Evolutionary conservation across 1,140 invertebrate genomes (phyloP), one percentile per base, ranked within the genome.

Genomic region (Paraescarpia echinospica): DNA sequence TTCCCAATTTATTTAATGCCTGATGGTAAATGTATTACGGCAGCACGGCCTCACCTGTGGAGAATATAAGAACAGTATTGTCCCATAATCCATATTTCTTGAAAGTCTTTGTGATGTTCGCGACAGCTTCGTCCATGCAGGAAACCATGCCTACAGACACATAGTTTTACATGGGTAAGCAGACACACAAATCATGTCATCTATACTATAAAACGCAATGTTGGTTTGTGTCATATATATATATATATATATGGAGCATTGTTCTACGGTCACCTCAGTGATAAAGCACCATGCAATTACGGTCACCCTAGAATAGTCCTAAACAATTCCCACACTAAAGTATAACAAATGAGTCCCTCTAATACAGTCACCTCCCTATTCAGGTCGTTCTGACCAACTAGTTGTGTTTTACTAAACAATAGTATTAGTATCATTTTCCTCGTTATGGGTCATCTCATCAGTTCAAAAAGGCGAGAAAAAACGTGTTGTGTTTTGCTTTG

Each of bases 111-210:
- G 96, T 95, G 9, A 97, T 94, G 92, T 95, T 96, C n/a, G 95
- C 96, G 35, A 96, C 94, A 41, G 95, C 96, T 93, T 96, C 96
- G 94, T 96, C 96, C 94, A 96, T 94, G n/a, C 96, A 96, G 31
- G 95, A 94, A 18, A 97, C 95, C 96, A 97, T 97, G 33, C 96
- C 96, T 96, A 89, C 88, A 93, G 93, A 90, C 9, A 77, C 59
- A 77, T 77, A 14, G 59, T 77, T 77, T 12, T 22, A 31, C 1
- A 12, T 90, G 14, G n/a, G 35, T 90, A 12, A 12, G 27, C 89
- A 90, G 90, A 41, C n/a, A 90, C 14, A 90, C 2, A 22, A 22
- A 90, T 90, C 34, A 6, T 5, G 4, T 5, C n/a, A 89, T 5
- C n/a, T n/a, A 34, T 34, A 89, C 8, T 8, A 34, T 33, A 14